Conservation (phyloP, 2,113 vertebrate genomes). For the Tachysurus fulvidraco region DNA sequence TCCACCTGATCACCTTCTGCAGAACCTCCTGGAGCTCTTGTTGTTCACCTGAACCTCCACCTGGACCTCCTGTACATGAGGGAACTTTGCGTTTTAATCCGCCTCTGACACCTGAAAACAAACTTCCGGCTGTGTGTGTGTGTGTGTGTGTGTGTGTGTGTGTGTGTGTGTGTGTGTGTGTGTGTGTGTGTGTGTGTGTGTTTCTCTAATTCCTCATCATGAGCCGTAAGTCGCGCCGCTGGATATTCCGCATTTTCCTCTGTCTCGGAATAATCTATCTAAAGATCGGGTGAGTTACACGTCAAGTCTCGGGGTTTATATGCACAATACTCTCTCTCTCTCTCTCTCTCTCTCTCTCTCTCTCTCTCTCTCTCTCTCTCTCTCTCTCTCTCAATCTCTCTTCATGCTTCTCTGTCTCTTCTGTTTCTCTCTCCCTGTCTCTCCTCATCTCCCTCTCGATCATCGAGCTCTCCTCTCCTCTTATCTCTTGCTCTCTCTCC, state of each 20-base stretch:
- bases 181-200: neutral
- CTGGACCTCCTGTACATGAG: constrained; percentile 14
- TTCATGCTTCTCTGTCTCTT: too few species aligned
- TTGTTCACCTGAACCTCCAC: neutral
- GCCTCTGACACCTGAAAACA: constrained; percentile 21
- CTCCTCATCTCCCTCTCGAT: too few species aligned
- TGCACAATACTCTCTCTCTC: neutral
- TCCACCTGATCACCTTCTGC: neutral
- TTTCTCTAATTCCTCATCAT: constrained; percentile 74
- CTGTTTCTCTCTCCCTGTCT: too few species aligned
- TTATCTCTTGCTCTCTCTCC: too few species aligned
- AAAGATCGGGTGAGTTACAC: constrained; percentile 89
- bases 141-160: constrained; percentile 1
- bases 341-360: too few species aligned
- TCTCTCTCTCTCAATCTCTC: too few species aligned
- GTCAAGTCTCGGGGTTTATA: neutral
- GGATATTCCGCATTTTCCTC: constrained; percentile 93
- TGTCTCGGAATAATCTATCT: constrained; percentile 94
- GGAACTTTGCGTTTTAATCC: neutral
- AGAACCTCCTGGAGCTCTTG: neutral
- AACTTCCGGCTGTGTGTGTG: constrained; percentile 7
- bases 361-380: too few species aligned
- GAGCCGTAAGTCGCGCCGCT: constrained; percentile 91
- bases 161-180: constrained; percentile 13
- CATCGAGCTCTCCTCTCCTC: too few species aligned